Percentiles rank a stretch among this genome's conserved stretches.
phyloP scores from a whole-genome alignment of 2,888 invertebrate genomes.

The Nezara viridula region DNA sequence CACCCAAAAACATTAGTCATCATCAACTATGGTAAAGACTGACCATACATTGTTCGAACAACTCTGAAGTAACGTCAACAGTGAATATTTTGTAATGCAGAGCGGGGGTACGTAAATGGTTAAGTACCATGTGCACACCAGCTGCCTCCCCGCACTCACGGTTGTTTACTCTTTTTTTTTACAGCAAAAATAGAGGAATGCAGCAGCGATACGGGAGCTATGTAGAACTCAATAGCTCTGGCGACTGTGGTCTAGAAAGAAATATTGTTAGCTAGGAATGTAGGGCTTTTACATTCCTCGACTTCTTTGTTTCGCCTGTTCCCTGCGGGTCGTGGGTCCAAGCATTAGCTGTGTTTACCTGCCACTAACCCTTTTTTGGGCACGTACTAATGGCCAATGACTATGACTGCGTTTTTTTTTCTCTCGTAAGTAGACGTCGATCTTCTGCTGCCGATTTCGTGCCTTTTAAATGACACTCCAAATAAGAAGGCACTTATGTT shows the following conservation, averaged over 20 bases:
- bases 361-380: constrained; percentile 4
- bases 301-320: neutral
- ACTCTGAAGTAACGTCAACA: too few species aligned
- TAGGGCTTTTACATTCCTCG: neutral
- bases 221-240: neutral
- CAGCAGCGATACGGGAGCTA: neutral
- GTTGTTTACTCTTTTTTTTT: neutral
- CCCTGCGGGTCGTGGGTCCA: neutral
- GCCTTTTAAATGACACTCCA: neutral
- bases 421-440: neutral
- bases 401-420: neutral
- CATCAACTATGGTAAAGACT: too few species aligned
- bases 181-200: neutral
- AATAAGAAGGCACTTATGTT: neutral
- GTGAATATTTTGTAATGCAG: neutral
- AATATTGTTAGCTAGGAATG: constrained; percentile 13
- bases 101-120: neutral
- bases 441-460: neutral
- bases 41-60: too few species aligned
- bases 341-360: constrained; percentile 28
- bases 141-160: neutral
- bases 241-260: neutral
- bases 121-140: neutral
- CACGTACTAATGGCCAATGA: neutral
- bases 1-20: too few species aligned